Percentiles rank a stretch among this genome's conserved stretches.
Evolutionary conservation across 2,797 vertebrate species (phyloP).

Genomic region (Amblyraja radiata): DNA sequence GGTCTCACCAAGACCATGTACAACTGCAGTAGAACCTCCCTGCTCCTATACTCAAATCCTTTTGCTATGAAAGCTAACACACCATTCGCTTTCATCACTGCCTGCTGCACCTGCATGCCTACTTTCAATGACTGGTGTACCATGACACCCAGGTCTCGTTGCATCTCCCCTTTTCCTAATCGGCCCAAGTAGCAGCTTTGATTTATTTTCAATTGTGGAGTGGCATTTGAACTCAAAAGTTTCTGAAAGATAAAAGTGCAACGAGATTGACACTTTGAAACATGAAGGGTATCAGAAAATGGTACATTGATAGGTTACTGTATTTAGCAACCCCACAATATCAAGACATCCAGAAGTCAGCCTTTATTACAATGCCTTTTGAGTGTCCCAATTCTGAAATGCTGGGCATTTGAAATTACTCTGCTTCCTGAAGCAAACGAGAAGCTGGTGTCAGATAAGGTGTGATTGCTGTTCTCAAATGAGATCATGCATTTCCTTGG

Average conservation of each 20-base stretch:
- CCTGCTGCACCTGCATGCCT: too few species aligned
- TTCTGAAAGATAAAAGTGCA: not conserved
- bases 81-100: too few species aligned
- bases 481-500: slow-evolving; percentile 32
- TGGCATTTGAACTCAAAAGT: not conserved
- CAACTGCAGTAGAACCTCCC: too few species aligned
- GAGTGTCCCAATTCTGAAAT: slow-evolving; percentile 26
- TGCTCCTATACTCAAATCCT: too few species aligned
- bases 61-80: too few species aligned
- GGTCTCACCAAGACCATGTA: too few species aligned
- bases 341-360: slow-evolving; percentile 3
- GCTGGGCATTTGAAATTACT: not conserved
- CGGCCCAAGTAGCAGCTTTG: not conserved
- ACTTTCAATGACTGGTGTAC: too few species aligned
- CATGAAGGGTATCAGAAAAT: not conserved
- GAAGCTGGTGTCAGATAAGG: slow-evolving; percentile 28
- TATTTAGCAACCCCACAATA: not conserved
- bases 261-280: not conserved
- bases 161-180: too few species aligned
- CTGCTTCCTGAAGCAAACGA: slow-evolving; percentile 10
- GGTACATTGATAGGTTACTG: not conserved
- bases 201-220: not conserved
- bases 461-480: slow-evolving; percentile 29
- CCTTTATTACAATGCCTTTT: not conserved
- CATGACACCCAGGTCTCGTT: too few species aligned